Conservation (phyloP, 2,888 invertebrate genomes). For the Mythimna vitellina region DNA sequence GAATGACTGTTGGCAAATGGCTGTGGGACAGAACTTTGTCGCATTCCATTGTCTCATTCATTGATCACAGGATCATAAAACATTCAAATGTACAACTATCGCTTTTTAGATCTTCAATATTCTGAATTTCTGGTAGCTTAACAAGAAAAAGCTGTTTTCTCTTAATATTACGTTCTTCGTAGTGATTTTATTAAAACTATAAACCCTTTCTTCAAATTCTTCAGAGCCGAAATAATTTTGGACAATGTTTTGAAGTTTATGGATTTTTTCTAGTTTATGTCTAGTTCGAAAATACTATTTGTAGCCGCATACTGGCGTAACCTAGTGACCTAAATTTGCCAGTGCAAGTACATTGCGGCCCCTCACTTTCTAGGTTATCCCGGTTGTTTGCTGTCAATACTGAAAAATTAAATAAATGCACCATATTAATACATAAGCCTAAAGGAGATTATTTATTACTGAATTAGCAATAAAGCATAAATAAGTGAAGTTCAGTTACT, state of each 20-base stretch:
- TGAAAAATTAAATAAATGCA: slow-evolving; percentile 16
- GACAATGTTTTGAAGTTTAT: slow-evolving; percentile 1
- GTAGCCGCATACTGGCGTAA: slow-evolving; percentile 59
- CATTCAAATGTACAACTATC: slow-evolving; percentile 34
- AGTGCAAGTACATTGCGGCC: slow-evolving; percentile 57
- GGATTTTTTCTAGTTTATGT: slow-evolving; percentile 19
- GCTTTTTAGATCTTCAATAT: slow-evolving; percentile 22
- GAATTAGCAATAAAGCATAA: slow-evolving; percentile 5
- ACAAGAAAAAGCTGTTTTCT: slow-evolving; percentile 7
- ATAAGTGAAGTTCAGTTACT: slow-evolving; percentile 19
- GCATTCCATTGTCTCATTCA: slow-evolving; percentile 54
- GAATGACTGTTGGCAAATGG: slow-evolving; percentile 58
- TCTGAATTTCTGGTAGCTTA: slow-evolving; percentile 10
- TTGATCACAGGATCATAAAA: slow-evolving; percentile 24
- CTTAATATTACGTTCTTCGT: slow-evolving; percentile 2
- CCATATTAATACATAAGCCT: neutral
- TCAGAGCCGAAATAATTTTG: neutral
- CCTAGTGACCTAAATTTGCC: slow-evolving; percentile 71
- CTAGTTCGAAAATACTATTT: slow-evolving; percentile 37
- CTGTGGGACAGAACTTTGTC: slow-evolving; percentile 44
- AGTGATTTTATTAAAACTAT: slow-evolving; percentile 4
- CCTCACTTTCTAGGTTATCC: slow-evolving; percentile 54
- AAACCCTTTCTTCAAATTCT: slow-evolving; percentile 20
- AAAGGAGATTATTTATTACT: slow-evolving; percentile 8
- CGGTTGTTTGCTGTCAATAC: slow-evolving; percentile 29